A percentile compares a stretch with the other conserved stretches of the same genome.
These are phyloP conservation scores for Erebia palarica DNA, from an alignment of 2,888 invertebrate species.

Conservation along the genomic window DNA sequence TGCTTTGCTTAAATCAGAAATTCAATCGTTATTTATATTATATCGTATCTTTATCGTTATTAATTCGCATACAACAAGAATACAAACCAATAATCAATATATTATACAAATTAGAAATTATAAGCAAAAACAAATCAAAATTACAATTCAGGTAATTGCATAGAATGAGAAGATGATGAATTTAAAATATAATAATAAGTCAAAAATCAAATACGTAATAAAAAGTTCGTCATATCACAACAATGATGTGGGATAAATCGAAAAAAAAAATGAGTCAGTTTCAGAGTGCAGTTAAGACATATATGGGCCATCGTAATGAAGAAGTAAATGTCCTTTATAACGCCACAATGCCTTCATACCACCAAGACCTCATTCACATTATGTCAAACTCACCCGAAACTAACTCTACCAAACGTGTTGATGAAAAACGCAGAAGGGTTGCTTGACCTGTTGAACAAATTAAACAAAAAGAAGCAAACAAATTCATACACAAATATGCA, in stretches of 20 bases:
- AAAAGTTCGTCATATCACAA: conserved; percentile 23
- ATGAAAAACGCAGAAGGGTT: conserved; percentile 87
- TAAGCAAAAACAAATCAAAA: conserved; percentile 5
- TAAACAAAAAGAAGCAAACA: conserved; percentile 77
- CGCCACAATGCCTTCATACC: conserved; percentile 80
- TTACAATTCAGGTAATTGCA: conserved; percentile 11
- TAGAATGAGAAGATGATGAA: conserved; percentile 17
- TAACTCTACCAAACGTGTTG: conserved; percentile 87
- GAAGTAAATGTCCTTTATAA: conserved; percentile 68
- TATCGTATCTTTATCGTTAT: too few relatives aligned
- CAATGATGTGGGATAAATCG: conserved; percentile 36
- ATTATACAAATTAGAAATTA: conserved; percentile 9
- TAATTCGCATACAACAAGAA: neutral
- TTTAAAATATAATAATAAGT: conserved; percentile 20
- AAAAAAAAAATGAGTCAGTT: conserved; percentile 67
- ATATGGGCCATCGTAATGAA: conserved; percentile 68
- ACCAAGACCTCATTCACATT: conserved; percentile 78
- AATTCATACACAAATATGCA: conserved; percentile 66
- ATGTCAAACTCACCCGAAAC: conserved; percentile 87
- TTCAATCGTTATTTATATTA: neutral
- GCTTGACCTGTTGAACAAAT: conserved; percentile 88
- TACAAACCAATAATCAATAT: conserved; percentile 5
- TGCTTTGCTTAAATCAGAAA: conserved; percentile 6
- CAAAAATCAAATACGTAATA: conserved; percentile 21
- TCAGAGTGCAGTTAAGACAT: conserved; percentile 78